These are phyloP conservation scores for Macrosoma leucophasiata DNA, from an alignment of 2,888 invertebrate genomes.

Conservation along the genomic window DNA sequence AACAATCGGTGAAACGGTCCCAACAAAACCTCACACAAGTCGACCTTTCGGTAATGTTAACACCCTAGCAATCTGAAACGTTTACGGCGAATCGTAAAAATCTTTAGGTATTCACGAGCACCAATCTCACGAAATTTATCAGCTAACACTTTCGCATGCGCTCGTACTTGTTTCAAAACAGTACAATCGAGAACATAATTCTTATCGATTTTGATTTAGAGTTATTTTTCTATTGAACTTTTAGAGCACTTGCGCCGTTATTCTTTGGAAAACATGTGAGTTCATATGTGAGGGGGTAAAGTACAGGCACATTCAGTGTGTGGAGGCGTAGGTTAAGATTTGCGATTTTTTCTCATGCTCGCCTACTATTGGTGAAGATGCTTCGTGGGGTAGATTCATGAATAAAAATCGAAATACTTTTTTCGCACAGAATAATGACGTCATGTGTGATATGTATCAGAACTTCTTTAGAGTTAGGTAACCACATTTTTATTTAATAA, in stretches of 20 bases:
- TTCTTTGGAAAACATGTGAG: conserved; percentile 11
- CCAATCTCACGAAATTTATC: conserved; percentile 29
- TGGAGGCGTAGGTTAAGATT: conserved; percentile 30
- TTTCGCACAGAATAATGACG: too few relatives aligned
- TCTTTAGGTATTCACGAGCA: conserved; percentile 26
- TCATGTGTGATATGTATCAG: too few relatives aligned
- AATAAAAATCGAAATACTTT: too few relatives aligned
- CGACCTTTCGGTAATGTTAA: too few relatives aligned
- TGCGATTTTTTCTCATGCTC: conserved; percentile 39
- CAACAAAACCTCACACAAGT: too few relatives aligned
- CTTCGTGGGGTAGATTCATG: conserved; percentile 12
- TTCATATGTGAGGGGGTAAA: conserved; percentile 33
- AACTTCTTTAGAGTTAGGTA: too few relatives aligned
- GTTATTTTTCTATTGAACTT: conserved; percentile 7
- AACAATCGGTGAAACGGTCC: too few relatives aligned
- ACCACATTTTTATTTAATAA: too few relatives aligned
- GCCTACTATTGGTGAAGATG: conserved; percentile 47
- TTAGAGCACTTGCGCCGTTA: conserved; percentile 12
- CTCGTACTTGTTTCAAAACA: too few relatives aligned
- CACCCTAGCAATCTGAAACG: too few relatives aligned
- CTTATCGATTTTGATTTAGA: background rate
- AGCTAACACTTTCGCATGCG: conserved; percentile 13
- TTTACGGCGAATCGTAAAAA: conserved; percentile 25
- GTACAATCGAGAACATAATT: too few relatives aligned
- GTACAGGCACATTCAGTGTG: conserved; percentile 32